Evolutionary conservation across 2,113 vertebrate species (phyloP), one percentile per base, ranked within the genome.

Genomic region (Dolichallabes microphthalmus): DNA sequence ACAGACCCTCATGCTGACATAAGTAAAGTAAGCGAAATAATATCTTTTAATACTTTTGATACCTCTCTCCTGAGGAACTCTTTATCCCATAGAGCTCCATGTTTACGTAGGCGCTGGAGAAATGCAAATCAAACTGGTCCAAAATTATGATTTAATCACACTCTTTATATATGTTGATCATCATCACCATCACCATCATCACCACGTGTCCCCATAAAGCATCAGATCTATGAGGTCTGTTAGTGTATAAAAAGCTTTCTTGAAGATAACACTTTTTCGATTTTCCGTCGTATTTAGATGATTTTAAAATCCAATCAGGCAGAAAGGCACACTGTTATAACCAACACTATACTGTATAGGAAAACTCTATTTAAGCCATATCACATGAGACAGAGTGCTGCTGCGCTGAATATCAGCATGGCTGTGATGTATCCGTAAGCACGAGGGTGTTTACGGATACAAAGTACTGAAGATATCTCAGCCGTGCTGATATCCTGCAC

Each of bases 201-300:
- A 71, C 20, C 76, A 69, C n/a, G 14, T 57, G 32, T 30, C 35
- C 15, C 10, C 20, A 2, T 63, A 35, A 71, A 45, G 30, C 75
- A 68, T 22, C 76, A 69, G 76, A 71, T 71, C 75, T 27, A 45
- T 71, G 76, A 85, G 76, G 76, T 85, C 74, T 55, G 39, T 61
- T 20, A 45, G 30, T 32, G 15, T 39, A 39, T 6, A 11, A 20
- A 60, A 82, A 27, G 11, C 10, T 27, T 80, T n/a, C 35, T n/a
- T 45, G 9, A 50, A 80, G 13, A 52, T 27, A 55, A 61, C 14
- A 27, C 57, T 63, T n/a, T 80, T 14, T 63, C 50, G 17, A 60
- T 45, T 45, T 45, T 45, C 58, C 55, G 30, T 35, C 7, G 35
- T 35, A 35, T 35, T 32, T 79, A 35, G 6, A 79, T 79, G 3